Evolutionary conservation across 2,888 invertebrate genomes (phyloP), one percentile per base, ranked within the genome.

Genomic region (Meandrusa payeni): DNA sequence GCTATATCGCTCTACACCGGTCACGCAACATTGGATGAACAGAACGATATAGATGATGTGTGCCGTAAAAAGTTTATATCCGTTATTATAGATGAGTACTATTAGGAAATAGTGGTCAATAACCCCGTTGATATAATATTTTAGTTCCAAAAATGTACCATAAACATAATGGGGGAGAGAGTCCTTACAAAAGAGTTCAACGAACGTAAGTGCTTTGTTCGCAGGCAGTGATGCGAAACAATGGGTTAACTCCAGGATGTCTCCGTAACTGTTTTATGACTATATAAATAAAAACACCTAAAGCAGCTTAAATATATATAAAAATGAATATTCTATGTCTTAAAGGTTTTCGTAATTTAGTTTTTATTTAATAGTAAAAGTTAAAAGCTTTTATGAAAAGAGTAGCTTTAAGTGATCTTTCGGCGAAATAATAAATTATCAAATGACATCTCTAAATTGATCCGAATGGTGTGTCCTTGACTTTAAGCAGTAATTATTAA

Each of bases 131-230:
- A 49, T 52, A 60, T 72, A 71, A 59, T 63, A 72, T 13, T 19
- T 27, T 27, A 10, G 15, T 27, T 20, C 13, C 31, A 6, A 15
- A 20, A 19, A 26, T 13, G 19, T 38, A 33, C 13, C 13, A 48
- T 34, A 33, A 39, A 24, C 29, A 31, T 41, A 50, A 50, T 46
- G 53, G 51, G 38, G 37, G 43, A 44, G 43, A 43, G 40, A 51
- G 74, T 80, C 81, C 83, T 77, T 85, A 78, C 64, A 83, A 86
- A 87, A 86, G 87, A 86, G 85, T 87, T 87, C 86, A 87, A 87
- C 85, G 86, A 81, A 77, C 85, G 76, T 68, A 54, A 58, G 58
- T 55, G 73, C 73, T 75, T 77, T 81, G 76, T 79, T 66, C 65
- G 63, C 56, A 66, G 51, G 60, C 75, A 68, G 59, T 75, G 67